Conservation (phyloP, 2,888 invertebrate species). For the Rosalia funebris region DNA sequence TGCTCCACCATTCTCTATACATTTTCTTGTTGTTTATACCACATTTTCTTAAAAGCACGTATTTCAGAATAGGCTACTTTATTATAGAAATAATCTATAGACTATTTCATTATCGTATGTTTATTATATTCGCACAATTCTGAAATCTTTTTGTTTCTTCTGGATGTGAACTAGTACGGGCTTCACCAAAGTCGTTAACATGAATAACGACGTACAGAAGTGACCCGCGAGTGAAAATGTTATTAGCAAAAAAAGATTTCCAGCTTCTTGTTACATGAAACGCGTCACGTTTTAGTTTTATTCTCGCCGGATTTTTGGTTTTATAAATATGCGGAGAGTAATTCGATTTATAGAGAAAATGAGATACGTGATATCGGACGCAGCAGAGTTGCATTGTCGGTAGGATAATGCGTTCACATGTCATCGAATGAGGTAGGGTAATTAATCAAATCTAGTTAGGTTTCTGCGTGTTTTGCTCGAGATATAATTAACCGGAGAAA, state of each 20-base stretch:
- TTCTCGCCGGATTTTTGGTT: background rate
- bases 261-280: background rate
- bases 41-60: too few species aligned
- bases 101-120: too few species aligned
- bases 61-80: too few species aligned
- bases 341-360: conserved; percentile 5
- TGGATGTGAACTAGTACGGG: too few species aligned
- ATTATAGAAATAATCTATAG: too few species aligned
- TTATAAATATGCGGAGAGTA: background rate
- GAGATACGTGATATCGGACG: conserved; percentile 5
- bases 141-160: too few species aligned
- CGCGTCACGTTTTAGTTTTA: background rate
- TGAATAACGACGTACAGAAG: too few species aligned
- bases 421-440: conserved; percentile 8
- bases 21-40: too few species aligned
- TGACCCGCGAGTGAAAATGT: too few species aligned
- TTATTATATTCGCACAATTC: too few species aligned
- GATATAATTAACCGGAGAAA: conserved; percentile 24
- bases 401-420: conserved; percentile 15
- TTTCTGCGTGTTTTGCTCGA: conserved; percentile 4
- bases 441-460: conserved; percentile 26
- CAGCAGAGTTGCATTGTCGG: conserved; percentile 1
- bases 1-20: too few species aligned
- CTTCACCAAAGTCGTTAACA: too few species aligned
- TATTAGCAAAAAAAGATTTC: background rate